phyloP scores from a whole-genome alignment of 37 sponge, comb jelly and placozoan species.

The Chondrilla cf. caribensis region DNA sequence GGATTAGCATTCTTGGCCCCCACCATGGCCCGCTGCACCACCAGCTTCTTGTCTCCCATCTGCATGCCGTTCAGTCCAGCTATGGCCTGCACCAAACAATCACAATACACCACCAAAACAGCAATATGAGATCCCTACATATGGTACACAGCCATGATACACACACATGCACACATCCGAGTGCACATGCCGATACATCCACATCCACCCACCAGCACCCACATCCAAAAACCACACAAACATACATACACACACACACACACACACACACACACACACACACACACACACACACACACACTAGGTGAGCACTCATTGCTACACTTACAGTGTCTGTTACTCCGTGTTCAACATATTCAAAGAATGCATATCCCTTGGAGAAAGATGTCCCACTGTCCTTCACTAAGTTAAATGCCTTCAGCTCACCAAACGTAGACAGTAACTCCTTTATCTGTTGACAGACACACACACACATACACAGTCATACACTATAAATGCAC shows the following conservation, averaged over 20 bases:
- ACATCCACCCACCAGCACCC: not conserved
- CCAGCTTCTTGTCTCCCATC: conserved; percentile 99
- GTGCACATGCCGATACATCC: not conserved
- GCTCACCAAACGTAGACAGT: conserved; percentile 90
- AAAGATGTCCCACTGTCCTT: conserved; percentile 94
- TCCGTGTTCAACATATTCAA: conserved; percentile 85
- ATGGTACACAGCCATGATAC: not conserved
- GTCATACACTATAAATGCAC: not conserved
- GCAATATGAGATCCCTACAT: not conserved
- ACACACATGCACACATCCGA: not conserved
- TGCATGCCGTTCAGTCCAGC: conserved; percentile 97
- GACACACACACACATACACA: not conserved
- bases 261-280: not conserved
- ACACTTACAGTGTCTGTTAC: conserved; percentile 84
- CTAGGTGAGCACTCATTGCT: not conserved
- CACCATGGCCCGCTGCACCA: conserved; percentile 99
- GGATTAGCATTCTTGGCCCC: conserved; percentile 67
- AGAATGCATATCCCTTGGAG: conserved; percentile 99
- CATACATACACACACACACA: no score
- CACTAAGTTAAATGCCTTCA: conserved; percentile 96
- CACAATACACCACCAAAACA: not conserved
- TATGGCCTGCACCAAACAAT: conserved; percentile 76
- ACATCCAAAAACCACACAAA: not conserved
- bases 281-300: not conserved
- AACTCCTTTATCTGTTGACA: conserved; percentile 90